Percentiles rank a stretch among this genome's conserved stretches.
Conservation (phyloP, 2,797 vertebrate species). For the Oceanodroma leucorhoa region DNA sequence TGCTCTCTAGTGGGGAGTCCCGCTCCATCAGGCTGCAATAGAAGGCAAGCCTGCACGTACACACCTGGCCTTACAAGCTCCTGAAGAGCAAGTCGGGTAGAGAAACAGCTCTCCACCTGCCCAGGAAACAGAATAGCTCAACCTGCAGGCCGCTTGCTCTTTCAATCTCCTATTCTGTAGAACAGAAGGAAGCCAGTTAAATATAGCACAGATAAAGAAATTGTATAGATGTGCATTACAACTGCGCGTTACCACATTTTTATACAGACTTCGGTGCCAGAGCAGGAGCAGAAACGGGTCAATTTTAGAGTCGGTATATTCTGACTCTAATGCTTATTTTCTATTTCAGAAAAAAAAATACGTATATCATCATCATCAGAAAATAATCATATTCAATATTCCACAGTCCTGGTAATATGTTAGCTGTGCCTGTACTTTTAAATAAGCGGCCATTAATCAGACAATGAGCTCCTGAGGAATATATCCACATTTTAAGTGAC, state of each 20-base stretch:
- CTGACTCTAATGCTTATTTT: background rate
- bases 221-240: rapidly evolving
- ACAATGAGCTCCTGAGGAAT: background rate
- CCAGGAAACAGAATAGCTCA: background rate
- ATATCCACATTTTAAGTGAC: background rate
- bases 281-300: background rate
- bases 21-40: background rate
- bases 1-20: background rate
- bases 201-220: background rate
- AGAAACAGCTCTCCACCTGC: background rate
- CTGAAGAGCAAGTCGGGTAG: background rate
- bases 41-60: background rate
- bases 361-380: background rate
- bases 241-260: background rate
- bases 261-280: background rate
- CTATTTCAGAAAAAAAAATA: background rate
- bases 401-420: background rate
- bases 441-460: background rate
- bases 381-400: background rate
- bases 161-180: background rate
- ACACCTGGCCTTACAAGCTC: background rate
- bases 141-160: background rate
- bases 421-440: background rate
- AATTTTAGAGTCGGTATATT: background rate
- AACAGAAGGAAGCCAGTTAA: background rate